These are phyloP conservation scores for Saturnia pavonia DNA, from an alignment of 2,888 invertebrate species.

Conservation along the genomic window DNA sequence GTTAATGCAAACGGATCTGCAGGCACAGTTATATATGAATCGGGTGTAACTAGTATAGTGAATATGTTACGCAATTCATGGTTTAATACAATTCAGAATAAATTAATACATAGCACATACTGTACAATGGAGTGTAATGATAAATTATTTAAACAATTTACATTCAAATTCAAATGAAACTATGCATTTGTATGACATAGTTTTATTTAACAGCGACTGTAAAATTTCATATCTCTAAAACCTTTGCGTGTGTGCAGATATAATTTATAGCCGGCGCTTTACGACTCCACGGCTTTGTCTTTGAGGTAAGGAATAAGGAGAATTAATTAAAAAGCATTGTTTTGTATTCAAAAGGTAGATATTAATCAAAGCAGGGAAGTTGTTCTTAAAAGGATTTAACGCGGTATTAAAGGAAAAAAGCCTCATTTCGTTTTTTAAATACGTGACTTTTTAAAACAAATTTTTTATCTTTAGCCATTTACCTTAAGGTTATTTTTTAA, in stretches of 20 bases:
- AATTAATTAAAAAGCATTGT: slow-evolving; percentile 15
- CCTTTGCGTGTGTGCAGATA: background rate
- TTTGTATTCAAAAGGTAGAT: slow-evolving; percentile 17
- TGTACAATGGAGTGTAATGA: too few relatives aligned
- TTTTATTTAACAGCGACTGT: background rate
- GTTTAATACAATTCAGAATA: too few relatives aligned
- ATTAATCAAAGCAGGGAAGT: slow-evolving; percentile 22
- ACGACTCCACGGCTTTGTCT: background rate
- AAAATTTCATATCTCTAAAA: background rate
- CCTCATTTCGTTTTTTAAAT: background rate
- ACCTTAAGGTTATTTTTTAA: background rate
- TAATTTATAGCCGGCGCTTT: slow-evolving; percentile 2
- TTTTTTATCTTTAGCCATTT: background rate
- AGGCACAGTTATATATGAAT: too few relatives aligned
- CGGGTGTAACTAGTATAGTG: too few relatives aligned
- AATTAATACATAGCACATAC: too few relatives aligned
- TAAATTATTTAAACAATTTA: background rate
- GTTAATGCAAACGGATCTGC: too few relatives aligned
- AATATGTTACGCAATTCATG: too few relatives aligned
- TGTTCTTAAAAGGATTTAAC: background rate
- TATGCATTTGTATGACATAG: background rate
- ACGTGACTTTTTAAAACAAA: background rate
- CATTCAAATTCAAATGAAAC: background rate
- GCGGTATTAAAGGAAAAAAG: background rate
- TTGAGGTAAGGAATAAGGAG: slow-evolving; percentile 15